Base-by-base conservation (phyloP, 2,113 vertebrate species). In the Speoplatyrhinus poulsoni region DNA sequence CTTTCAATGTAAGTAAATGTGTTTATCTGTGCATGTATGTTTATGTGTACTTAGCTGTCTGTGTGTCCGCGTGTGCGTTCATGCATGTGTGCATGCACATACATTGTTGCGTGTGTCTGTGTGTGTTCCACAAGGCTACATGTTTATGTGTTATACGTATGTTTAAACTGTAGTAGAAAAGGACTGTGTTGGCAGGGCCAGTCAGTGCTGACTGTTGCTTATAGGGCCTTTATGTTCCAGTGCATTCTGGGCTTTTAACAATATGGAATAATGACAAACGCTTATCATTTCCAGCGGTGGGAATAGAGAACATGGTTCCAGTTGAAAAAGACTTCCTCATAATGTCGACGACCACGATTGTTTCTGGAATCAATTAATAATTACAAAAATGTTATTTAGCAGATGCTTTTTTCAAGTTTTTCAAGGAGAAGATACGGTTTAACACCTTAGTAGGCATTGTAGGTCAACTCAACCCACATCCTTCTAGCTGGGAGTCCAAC, bases 171-270 rank as follows among this genome's bases (percentile, higher is more conserved):
- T 4, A 12, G 17, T 57, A 64, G 62, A 75, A 70, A 67, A 75
- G 73, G 65, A 67, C 63, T 48, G 71, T 80, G 82, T 82, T 81
- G 82, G 83, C 69, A 67, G 65, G 53, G 41, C 50, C 67, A 48
- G 66, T 52, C 67, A 48, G 66, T 52, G 53, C 11, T 62, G 46
- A 58, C 63, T 70, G 49, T 9, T 61, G 32, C 46, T 52, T 67
- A 26, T 26, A 59, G 63, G 49, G 49, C 46, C 60, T 65, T 62
- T 64, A 58, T 72, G 65, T 55, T 48, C 57, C 61, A 57, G 33
- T 55, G 68, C 47, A 66, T 53, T 58, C 9, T 66, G 33, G 65
- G 46, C 55, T 72, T 79, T 72, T 69, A 32, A 55, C 65, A 73
- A 52, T 65, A 49, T 47, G 66, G 53, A 65, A 32, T 11, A 63